Base-by-base conservation (phyloP, 2,797 vertebrate species). In the Peromyscus melanophrys region DNA sequence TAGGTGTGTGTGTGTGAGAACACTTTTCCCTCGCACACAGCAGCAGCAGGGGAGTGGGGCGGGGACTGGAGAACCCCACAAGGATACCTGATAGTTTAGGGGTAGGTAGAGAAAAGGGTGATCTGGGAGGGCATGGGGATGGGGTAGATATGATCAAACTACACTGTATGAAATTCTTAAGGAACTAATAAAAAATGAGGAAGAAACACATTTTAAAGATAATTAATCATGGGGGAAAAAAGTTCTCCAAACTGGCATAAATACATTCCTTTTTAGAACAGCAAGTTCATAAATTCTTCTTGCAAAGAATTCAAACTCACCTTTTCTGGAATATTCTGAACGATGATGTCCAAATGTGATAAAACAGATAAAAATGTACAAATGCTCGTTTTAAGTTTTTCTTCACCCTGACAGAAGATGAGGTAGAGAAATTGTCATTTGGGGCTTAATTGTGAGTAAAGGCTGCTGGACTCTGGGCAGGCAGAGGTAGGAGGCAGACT, bases 321-420 rank as follows among this genome's bases (percentile, higher is more conserved):
- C 99, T 99, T 99, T 80, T 99, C 98, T 14, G 98, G 95, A 25
- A 98, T 97, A 81, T 99, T 98, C 59, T 99, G 98, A 96, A 99
- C 95, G 96, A 99, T 97, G 95, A 99, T 80, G n/a, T 98, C 99
- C 77, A 99, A 98, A 98, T 99, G 99, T 4, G 99, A 99, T 84
- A 99, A 98, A 92, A 99, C 99, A 59, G 99, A 99, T 87, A 99
- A 98, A 98, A 99, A 99, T 0, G 99, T 99, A 97, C 99, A 99
- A 98, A 99, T 97, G 94, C 99, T 99, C 0, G 99, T 99, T 98
- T 99, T 99, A 84, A 99, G 99, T 96, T 99, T 99, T 92, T 99
- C 99, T 90, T 99, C 99, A 98, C 97, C 98, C 99, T 99, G 92
- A 61, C 71, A 93, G 25, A 86, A 16, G 93, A 94, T 11, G 1